Evolutionary conservation across 2,113 vertebrate genomes (phyloP).

Genomic region (Caranx melampygus): DNA sequence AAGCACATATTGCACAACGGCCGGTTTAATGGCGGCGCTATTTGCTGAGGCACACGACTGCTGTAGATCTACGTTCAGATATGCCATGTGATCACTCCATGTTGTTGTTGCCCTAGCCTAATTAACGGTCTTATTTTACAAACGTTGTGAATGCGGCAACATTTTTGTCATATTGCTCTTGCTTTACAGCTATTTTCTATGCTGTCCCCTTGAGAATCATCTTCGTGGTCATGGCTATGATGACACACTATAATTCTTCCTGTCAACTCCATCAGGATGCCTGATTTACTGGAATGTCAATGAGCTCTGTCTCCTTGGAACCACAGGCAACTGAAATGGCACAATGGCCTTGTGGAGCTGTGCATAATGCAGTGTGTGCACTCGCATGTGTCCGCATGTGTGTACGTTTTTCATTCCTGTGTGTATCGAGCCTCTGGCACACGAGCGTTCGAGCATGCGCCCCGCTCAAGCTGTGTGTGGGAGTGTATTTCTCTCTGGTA

Average conservation of each 20-base stretch:
- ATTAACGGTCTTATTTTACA: constrained; percentile 53
- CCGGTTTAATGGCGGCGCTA: constrained; percentile 1
- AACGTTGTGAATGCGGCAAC: constrained; percentile 8
- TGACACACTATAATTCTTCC: constrained; percentile 75
- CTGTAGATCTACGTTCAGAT: background rate
- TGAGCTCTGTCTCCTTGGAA: constrained; percentile 77
- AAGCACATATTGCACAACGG: background rate
- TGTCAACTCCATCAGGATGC: constrained; percentile 73
- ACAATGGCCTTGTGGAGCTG: constrained; percentile 58
- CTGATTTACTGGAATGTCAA: constrained; percentile 77
- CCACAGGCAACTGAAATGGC: constrained; percentile 54
- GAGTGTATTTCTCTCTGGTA: constrained; percentile 19
- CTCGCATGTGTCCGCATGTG: constrained; percentile 1
- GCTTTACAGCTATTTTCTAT: constrained; percentile 49
- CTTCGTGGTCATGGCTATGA: constrained; percentile 50
- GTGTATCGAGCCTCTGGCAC: constrained; percentile 18
- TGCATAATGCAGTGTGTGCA: constrained; percentile 23
- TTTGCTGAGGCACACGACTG: background rate
- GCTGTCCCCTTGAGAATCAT: constrained; percentile 53
- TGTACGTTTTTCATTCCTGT: constrained; percentile 29
- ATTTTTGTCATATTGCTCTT: constrained; percentile 47
- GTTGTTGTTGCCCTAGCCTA: constrained; percentile 17
- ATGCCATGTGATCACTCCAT: constrained; percentile 16
- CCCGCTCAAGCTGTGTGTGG: constrained; percentile 30
- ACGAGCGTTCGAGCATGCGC: constrained; percentile 30